Evolutionary conservation across 2,888 invertebrate species (phyloP).

Genomic region (Notodonta ziczac): DNA sequence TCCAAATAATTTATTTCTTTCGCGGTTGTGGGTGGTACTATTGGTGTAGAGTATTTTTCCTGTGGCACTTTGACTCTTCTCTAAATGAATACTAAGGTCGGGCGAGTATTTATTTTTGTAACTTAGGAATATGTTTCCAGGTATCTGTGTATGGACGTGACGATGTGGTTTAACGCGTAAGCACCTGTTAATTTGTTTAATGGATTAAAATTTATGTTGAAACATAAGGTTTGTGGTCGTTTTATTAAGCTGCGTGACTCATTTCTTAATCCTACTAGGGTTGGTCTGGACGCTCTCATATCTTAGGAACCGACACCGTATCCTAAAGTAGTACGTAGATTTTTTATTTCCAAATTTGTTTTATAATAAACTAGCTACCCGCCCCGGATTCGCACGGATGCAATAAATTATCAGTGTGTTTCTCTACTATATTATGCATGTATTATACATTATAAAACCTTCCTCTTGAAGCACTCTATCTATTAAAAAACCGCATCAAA

Average conservation of each 20-base stretch:
- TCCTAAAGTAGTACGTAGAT: too few relatives aligned
- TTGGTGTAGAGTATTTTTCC: conserved; percentile 37
- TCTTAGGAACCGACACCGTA: too few relatives aligned
- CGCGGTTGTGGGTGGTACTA: conserved; percentile 68
- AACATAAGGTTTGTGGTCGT: conserved; percentile 41
- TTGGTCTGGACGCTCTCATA: too few relatives aligned
- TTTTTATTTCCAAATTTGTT: too few relatives aligned
- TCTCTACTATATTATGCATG: too few relatives aligned
- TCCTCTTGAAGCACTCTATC: too few relatives aligned
- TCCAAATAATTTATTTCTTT: conserved; percentile 44
- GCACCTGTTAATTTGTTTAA: conserved; percentile 79
- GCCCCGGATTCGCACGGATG: too few relatives aligned
- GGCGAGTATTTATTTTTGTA: conserved; percentile 48
- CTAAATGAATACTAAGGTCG: conserved; percentile 49
- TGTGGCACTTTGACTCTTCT: conserved; percentile 29
- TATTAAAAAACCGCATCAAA: too few relatives aligned
- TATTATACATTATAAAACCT: too few relatives aligned
- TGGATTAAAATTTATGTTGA: conserved; percentile 79
- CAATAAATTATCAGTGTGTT: too few relatives aligned
- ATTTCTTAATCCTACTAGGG: neutral
- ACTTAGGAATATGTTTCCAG: conserved; percentile 45
- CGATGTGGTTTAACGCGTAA: conserved; percentile 55
- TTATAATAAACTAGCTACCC: too few relatives aligned
- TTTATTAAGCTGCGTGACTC: conserved; percentile 16
- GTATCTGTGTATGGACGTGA: conserved; percentile 56